Evolutionary conservation across 1,140 invertebrate species (phyloP).

Genomic region (Meloidogyne hapla): DNA sequence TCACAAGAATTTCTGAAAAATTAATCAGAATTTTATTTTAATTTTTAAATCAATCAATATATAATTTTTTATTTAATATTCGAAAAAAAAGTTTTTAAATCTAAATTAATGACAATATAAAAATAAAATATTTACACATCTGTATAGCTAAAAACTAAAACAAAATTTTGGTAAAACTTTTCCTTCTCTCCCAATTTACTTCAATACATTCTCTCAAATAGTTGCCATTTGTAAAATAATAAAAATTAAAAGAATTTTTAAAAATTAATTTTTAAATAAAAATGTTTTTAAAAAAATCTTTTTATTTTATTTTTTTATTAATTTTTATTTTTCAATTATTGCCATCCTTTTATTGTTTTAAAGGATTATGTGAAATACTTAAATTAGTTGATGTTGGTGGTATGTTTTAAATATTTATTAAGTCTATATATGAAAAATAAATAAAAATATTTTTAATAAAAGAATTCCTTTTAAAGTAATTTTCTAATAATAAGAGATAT

Average conservation of each 20-base stretch:
- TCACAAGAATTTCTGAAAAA: too few species aligned
- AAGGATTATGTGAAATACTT: background rate
- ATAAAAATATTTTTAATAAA: too few species aligned
- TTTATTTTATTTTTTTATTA: background rate
- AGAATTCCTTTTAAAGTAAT: too few species aligned
- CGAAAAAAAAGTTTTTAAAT: background rate
- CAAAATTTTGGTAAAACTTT: too few species aligned
- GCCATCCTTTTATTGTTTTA: background rate
- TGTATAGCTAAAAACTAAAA: background rate
- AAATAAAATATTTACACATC: background rate
- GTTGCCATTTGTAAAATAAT: background rate
- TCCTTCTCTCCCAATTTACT: too few species aligned
- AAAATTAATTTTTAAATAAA: too few species aligned
- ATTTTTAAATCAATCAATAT: background rate
- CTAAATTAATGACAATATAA: background rate
- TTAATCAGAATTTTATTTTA: too few species aligned
- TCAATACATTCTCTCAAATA: too few species aligned
- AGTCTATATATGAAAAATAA: too few species aligned
- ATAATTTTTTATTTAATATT: background rate
- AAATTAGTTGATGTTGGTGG: conserved; percentile 2
- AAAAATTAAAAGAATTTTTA: background rate
- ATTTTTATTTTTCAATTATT: background rate
- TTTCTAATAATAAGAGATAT: too few species aligned
- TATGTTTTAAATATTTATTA: background rate
- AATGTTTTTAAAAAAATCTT: background rate